Percentiles rank a stretch among this genome's conserved stretches.
Conservation (phyloP, 2,113 vertebrate species). For the Tonatia bakeri region DNA sequence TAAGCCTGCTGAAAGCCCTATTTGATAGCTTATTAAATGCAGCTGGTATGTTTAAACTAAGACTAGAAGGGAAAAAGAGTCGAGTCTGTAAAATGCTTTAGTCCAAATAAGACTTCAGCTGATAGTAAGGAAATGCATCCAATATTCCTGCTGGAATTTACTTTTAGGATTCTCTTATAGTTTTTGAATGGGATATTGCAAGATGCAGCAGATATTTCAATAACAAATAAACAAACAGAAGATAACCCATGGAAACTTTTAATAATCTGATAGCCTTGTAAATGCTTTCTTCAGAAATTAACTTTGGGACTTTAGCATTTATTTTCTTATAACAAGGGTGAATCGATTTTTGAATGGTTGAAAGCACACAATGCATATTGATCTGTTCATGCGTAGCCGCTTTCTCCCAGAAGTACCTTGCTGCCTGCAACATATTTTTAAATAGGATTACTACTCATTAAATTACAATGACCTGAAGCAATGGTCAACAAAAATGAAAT, state of each 20-base stretch:
- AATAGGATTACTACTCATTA: constrained; percentile 81
- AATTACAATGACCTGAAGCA: constrained; percentile 80
- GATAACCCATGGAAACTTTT: constrained; percentile 74
- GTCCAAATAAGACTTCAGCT: constrained; percentile 51
- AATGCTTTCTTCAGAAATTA: constrained; percentile 80
- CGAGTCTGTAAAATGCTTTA: constrained; percentile 59
- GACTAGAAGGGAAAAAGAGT: constrained; percentile 31
- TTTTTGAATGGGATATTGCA: constrained; percentile 37
- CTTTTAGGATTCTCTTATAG: constrained; percentile 46
- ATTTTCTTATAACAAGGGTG: constrained; percentile 83
- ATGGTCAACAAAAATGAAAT: constrained; percentile 79
- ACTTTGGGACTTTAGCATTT: constrained; percentile 79
- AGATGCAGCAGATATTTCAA: constrained; percentile 64
- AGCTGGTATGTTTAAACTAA: constrained; percentile 66
- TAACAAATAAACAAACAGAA: constrained; percentile 57
- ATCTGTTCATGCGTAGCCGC: constrained; percentile 73
- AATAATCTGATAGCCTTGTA: constrained; percentile 77
- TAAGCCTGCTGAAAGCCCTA: constrained; percentile 63
- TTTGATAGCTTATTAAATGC: constrained; percentile 69
- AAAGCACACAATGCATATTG: constrained; percentile 82
- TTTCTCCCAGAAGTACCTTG: constrained; percentile 79
- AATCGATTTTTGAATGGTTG: constrained; percentile 82
- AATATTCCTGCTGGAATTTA: constrained; percentile 54
- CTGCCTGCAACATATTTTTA: constrained; percentile 79
- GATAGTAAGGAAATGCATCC: constrained; percentile 41